Evolutionary conservation across 2,113 vertebrate genomes (phyloP).

Genomic region (Sapajus apella): DNA sequence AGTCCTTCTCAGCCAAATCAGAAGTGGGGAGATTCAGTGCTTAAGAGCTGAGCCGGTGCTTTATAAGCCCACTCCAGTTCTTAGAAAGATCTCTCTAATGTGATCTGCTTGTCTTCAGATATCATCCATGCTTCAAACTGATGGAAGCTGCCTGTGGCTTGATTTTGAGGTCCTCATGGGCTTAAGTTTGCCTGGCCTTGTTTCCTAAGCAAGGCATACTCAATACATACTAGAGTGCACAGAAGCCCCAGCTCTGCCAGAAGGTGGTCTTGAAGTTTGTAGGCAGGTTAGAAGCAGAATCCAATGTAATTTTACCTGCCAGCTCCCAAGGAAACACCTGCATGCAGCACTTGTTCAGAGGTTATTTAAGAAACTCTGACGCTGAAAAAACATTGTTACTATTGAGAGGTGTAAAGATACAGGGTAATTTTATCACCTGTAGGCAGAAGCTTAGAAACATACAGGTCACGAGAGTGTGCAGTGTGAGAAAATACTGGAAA

Average conservation of each 20-base stretch:
- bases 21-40: background rate
- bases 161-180: background rate
- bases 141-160: background rate
- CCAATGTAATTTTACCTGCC: slow-evolving; percentile 14
- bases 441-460: slow-evolving; percentile 26
- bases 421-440: background rate
- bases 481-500: slow-evolving; percentile 8
- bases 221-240: background rate
- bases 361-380: background rate
- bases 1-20: background rate
- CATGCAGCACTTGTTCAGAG: background rate
- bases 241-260: background rate
- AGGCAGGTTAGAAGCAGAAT: slow-evolving; percentile 42
- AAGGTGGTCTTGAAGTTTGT: slow-evolving; percentile 1
- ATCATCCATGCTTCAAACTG: background rate
- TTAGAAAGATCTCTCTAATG: background rate
- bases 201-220: slow-evolving; percentile 30
- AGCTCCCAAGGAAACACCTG: background rate
- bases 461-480: background rate
- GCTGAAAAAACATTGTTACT: background rate
- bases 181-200: background rate
- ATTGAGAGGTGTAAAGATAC: background rate
- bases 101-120: background rate
- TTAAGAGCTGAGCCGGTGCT: background rate
- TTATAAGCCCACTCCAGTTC: slow-evolving; percentile 36